These are phyloP conservation scores for Leuciscus idus DNA, from an alignment of 2,113 vertebrate genomes.

Conservation along the genomic window DNA sequence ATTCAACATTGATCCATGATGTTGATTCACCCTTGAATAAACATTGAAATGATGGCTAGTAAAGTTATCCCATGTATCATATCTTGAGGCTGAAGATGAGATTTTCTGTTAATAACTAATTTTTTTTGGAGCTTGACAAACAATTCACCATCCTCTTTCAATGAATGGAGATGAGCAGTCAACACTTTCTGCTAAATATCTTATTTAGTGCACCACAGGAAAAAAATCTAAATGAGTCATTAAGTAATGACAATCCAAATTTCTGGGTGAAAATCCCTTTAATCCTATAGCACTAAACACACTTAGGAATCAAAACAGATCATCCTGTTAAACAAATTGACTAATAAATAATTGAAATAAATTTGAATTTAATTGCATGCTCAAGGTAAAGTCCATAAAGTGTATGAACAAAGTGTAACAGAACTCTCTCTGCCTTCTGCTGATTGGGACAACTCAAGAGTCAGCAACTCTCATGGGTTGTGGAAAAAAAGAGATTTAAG, in stretches of 20 bases:
- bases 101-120: no score
- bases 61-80: no score
- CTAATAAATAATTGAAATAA: neutral
- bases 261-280: neutral
- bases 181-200: neutral
- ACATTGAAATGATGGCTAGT: no score
- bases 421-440: constrained; percentile 66
- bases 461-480: constrained; percentile 62
- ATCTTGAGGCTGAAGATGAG: no score
- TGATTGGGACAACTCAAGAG: constrained; percentile 68
- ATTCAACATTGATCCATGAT: no score
- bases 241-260: neutral
- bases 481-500: constrained; percentile 71
- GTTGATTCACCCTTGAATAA: no score
- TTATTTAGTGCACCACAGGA: neutral
- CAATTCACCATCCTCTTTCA: neutral
- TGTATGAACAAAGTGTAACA: constrained; percentile 7
- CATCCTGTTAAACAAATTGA: neutral
- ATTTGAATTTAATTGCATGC: neutral
- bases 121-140: neutral
- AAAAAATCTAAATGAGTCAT: neutral
- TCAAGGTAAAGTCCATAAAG: neutral
- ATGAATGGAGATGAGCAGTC: neutral
- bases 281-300: no score
- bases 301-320: neutral